Conservation (phyloP, 2,888 invertebrate genomes). For the Odontocolon sp. region DNA sequence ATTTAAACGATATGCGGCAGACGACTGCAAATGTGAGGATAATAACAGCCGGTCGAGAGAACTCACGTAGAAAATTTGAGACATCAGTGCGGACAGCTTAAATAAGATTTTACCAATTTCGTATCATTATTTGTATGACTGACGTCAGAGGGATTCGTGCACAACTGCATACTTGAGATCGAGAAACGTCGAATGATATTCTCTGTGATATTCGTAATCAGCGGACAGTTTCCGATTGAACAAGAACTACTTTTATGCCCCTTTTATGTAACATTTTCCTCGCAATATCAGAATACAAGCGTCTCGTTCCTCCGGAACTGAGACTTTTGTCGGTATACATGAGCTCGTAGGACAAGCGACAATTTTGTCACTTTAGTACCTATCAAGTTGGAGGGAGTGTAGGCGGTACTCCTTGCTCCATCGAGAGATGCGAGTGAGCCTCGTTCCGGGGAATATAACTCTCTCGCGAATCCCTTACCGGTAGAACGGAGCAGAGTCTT, state of each 20-base stretch:
- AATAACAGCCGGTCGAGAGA: constrained; percentile 15
- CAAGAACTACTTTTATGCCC: too few species aligned
- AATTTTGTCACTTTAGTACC: constrained; percentile 53
- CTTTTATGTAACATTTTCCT: too few species aligned
- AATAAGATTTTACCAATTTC: not conserved
- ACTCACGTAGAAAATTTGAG: constrained; percentile 1
- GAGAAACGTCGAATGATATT: too few species aligned
- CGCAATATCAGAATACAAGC: too few species aligned
- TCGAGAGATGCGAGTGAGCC: constrained; percentile 43
- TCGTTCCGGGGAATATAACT: constrained; percentile 47
- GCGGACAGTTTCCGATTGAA: too few species aligned
- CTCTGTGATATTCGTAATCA: too few species aligned
- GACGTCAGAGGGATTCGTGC: too few species aligned
- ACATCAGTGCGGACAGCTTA: not conserved
- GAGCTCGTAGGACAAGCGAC: constrained; percentile 39
- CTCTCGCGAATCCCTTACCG: constrained; percentile 39
- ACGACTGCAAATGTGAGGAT: constrained; percentile 35
- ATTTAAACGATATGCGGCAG: constrained; percentile 17
- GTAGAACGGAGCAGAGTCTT: constrained; percentile 19
- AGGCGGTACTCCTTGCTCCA: constrained; percentile 37
- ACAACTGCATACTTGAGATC: too few species aligned
- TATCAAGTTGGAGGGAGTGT: constrained; percentile 28
- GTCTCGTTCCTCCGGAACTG: too few species aligned
- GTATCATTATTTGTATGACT: too few species aligned
- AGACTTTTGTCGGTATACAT: too few species aligned